Conservation (phyloP, 2,797 vertebrate genomes). For the Sebastolobus alascanus region DNA sequence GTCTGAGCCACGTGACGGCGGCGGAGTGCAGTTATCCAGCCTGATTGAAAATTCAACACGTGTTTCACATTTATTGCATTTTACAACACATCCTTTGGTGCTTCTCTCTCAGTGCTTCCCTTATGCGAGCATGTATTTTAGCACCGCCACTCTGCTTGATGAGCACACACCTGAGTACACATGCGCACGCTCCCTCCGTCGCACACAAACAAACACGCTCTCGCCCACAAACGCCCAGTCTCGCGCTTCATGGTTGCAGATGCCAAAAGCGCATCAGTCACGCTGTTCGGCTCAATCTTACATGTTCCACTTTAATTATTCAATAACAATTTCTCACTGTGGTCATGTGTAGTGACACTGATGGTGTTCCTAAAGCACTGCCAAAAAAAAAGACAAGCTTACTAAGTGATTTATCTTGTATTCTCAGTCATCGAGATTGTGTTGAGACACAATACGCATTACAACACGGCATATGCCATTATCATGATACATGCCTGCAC, state of each 20-base stretch:
- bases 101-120: slow-evolving; percentile 8
- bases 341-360: slow-evolving; percentile 40
- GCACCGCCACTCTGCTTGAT: slow-evolving; percentile 35
- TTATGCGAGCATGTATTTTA: slow-evolving; percentile 28
- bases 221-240: slow-evolving; percentile 6
- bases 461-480: slow-evolving; percentile 8
- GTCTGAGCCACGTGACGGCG: background rate
- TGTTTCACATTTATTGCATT: slow-evolving; percentile 28
- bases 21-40: background rate
- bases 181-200: slow-evolving; percentile 24
- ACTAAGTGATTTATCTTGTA: slow-evolving; percentile 64
- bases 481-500: slow-evolving; percentile 30
- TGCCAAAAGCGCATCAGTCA: slow-evolving; percentile 41
- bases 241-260: slow-evolving; percentile 30
- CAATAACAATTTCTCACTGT: slow-evolving; percentile 38
- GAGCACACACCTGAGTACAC: slow-evolving; percentile 49
- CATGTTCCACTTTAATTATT: slow-evolving; percentile 61
- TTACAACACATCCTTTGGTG: background rate
- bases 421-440: slow-evolving; percentile 32
- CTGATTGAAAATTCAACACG: slow-evolving; percentile 31
- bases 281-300: slow-evolving; percentile 28
- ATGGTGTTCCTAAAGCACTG: slow-evolving; percentile 23
- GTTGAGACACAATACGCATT: slow-evolving; percentile 29
- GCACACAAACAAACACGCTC: slow-evolving; percentile 40
- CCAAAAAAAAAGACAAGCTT: slow-evolving; percentile 21